These are phyloP conservation scores for Drosophila meridionalis DNA, from an alignment of 2,888 invertebrate species.

Conservation along the genomic window DNA sequence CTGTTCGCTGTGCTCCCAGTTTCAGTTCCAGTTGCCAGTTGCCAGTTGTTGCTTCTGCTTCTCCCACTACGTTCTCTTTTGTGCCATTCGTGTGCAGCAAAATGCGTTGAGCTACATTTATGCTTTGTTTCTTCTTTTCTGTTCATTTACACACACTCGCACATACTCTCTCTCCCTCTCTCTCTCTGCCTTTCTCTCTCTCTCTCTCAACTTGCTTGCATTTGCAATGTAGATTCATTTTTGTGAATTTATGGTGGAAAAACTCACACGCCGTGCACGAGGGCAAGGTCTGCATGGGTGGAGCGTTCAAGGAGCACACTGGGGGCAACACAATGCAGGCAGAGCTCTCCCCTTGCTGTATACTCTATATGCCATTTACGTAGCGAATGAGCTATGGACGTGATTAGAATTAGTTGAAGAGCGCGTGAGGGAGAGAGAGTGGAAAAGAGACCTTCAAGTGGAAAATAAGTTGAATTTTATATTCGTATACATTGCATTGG, in stretches of 20 bases:
- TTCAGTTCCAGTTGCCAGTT: slow-evolving; percentile 22
- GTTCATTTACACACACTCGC: slow-evolving; percentile 25
- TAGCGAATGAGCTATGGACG: slow-evolving; percentile 11
- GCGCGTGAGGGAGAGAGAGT: not conserved
- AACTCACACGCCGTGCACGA: slow-evolving; percentile 57
- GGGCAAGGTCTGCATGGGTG: slow-evolving; percentile 1
- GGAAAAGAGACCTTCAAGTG: not conserved
- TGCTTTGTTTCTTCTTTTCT: slow-evolving; percentile 62
- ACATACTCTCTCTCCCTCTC: slow-evolving; percentile 26
- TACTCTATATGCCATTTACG: slow-evolving; percentile 21
- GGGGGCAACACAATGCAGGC: not conserved
- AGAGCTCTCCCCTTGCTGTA: slow-evolving; percentile 2
- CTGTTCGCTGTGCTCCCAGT: slow-evolving; percentile 60
- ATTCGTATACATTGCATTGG: not conserved
- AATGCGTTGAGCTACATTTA: slow-evolving; percentile 75
- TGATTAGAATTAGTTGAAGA: slow-evolving; percentile 9
- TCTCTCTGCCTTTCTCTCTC: slow-evolving; percentile 7
- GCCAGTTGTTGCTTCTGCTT: too few species aligned
- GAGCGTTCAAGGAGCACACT: not conserved
- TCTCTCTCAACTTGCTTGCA: slow-evolving; percentile 57
- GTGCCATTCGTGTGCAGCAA: slow-evolving; percentile 55
- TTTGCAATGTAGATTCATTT: slow-evolving; percentile 79
- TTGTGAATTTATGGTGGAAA: slow-evolving; percentile 71
- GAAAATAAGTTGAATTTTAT: slow-evolving; percentile 2
- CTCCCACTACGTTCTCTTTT: slow-evolving; percentile 11